These are phyloP conservation scores for Ctena decussata DNA, from an alignment of 2,888 invertebrate genomes.

Conservation along the genomic window DNA sequence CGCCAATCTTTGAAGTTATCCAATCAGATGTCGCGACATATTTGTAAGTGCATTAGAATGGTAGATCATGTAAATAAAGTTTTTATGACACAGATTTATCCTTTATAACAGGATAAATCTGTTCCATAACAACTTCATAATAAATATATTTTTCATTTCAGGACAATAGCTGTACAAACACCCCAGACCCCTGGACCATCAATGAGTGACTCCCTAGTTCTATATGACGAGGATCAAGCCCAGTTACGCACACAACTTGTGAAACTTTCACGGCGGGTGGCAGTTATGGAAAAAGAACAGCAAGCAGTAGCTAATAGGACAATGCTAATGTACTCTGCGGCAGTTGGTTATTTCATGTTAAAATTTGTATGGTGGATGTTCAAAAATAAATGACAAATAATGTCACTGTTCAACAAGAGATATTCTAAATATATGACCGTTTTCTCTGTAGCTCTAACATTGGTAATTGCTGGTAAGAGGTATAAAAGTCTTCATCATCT, in stretches of 20 bases:
- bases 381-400: constrained; percentile 67
- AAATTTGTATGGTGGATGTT: constrained; percentile 88
- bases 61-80: too few relatives aligned
- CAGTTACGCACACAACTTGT: constrained; percentile 89
- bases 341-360: constrained; percentile 93
- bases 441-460: background rate
- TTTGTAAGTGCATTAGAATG: too few relatives aligned
- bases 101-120: too few relatives aligned
- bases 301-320: constrained; percentile 88
- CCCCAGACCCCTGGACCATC: constrained; percentile 76
- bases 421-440: background rate
- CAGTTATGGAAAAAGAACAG: constrained; percentile 95
- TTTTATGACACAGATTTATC: too few relatives aligned
- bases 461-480: background rate
- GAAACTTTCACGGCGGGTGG: constrained; percentile 94
- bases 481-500: background rate
- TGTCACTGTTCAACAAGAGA: background rate
- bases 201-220: constrained; percentile 77
- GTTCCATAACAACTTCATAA: too few relatives aligned
- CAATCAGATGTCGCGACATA: too few relatives aligned
- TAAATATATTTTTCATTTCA: too few relatives aligned
- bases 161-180: constrained; percentile 56
- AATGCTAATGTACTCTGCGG: constrained; percentile 34
- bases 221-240: constrained; percentile 78
- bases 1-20: too few relatives aligned